phyloP scores from a whole-genome alignment of 2,888 invertebrate species.

The Eristalis arbustorum region DNA sequence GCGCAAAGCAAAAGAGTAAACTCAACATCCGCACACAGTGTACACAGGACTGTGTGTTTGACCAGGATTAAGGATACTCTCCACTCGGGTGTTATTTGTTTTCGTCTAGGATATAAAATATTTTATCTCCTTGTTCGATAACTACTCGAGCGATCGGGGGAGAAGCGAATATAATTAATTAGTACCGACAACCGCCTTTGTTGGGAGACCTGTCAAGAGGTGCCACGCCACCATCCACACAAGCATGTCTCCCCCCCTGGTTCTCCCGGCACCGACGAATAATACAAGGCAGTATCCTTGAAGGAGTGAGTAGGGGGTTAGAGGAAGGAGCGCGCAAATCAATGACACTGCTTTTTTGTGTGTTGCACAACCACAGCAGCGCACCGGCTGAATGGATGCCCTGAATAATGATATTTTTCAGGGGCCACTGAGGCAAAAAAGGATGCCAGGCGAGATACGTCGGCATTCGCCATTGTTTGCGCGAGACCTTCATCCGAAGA shows the following conservation, averaged over 20 bases:
- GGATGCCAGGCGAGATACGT: constrained; percentile 45
- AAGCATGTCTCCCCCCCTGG: neutral
- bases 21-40: neutral
- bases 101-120: constrained; percentile 62
- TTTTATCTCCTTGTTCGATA: constrained; percentile 66
- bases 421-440: constrained; percentile 12
- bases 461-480: constrained; percentile 40
- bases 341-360: constrained; percentile 42
- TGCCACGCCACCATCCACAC: neutral
- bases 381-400: constrained; percentile 41
- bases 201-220: constrained; percentile 26
- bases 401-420: constrained; percentile 62
- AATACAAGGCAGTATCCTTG: constrained; percentile 53
- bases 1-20: neutral
- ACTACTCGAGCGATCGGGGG: constrained; percentile 54
- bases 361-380: constrained; percentile 4
- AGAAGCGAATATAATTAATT: constrained; percentile 63
- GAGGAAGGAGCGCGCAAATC: constrained; percentile 20
- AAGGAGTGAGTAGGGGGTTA: neutral
- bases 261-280: constrained; percentile 29
- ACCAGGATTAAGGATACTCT: constrained; percentile 38
- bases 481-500: constrained; percentile 50
- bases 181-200: constrained; percentile 52
- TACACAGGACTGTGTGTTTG: neutral
- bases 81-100: constrained; percentile 54